Conservation (phyloP, 2,113 vertebrate genomes). For the Aptenodytes patagonicus region DNA sequence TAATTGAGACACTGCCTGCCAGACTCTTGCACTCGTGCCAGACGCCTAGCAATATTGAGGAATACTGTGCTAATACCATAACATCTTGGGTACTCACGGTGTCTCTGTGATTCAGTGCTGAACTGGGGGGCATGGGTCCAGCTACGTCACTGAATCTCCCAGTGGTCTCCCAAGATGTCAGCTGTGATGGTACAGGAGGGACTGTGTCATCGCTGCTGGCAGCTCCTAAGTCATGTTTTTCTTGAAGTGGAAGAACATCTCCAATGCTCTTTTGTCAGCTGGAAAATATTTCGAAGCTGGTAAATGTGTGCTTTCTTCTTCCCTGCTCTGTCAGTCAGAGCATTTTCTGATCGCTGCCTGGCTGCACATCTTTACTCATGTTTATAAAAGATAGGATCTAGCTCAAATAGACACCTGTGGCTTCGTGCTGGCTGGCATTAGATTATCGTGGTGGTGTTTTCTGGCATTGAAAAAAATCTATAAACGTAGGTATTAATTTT, state of each 20-base stretch:
- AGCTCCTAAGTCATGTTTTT: background rate
- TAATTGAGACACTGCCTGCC: background rate
- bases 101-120: background rate
- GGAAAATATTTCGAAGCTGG: background rate
- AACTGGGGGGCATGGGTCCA: background rate
- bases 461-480: background rate
- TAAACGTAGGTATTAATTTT: background rate
- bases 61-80: background rate
- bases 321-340: background rate
- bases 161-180: background rate
- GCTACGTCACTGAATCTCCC: background rate
- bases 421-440: background rate
- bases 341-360: background rate
- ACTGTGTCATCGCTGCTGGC: background rate
- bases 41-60: background rate
- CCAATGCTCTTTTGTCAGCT: background rate
- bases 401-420: background rate
- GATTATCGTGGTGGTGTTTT: background rate
- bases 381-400: background rate
- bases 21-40: background rate
- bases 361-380: background rate
- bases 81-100: fast-evolving
- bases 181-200: background rate
- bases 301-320: background rate
- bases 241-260: background rate